phyloP scores from a whole-genome alignment of 37 sponge, comb jelly and placozoan species.

The Ianthella basta region DNA sequence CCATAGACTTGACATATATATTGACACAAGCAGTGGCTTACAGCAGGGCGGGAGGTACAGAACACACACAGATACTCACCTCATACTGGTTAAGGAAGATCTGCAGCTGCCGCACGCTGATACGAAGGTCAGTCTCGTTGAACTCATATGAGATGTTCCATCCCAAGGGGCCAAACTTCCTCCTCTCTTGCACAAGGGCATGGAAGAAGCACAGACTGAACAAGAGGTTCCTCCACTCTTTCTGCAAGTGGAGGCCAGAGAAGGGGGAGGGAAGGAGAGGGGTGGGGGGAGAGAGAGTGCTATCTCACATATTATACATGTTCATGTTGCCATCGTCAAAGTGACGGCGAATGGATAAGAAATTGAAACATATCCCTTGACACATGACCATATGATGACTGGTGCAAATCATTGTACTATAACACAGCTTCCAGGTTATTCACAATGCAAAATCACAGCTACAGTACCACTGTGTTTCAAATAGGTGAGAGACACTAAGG shows the following conservation, averaged over 20 bases:
- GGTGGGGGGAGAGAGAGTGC: background rate
- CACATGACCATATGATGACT: too few species aligned
- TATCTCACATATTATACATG: too few species aligned
- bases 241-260: conserved; percentile 25
- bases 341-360: too few species aligned
- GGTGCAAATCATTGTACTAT: too few species aligned
- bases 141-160: conserved; percentile 99
- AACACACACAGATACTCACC: conserved; percentile 38
- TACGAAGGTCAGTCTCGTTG: conserved; percentile 99
- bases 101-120: conserved; percentile 92
- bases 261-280: background rate
- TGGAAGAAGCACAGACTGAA: conserved; percentile 99
- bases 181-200: conserved; percentile 94
- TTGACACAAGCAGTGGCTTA: too few species aligned
- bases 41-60: background rate
- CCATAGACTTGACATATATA: too few species aligned
- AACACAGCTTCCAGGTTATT: too few species aligned
- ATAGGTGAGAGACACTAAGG: too few species aligned
- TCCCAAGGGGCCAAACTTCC: conserved; percentile 96
- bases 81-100: conserved; percentile 99
- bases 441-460: too few species aligned
- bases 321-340: too few species aligned
- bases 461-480: too few species aligned
- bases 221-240: conserved; percentile 89
- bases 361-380: too few species aligned